phyloP scores from a whole-genome alignment of 2,113 vertebrate species.

The Acrocephalus kingi region DNA sequence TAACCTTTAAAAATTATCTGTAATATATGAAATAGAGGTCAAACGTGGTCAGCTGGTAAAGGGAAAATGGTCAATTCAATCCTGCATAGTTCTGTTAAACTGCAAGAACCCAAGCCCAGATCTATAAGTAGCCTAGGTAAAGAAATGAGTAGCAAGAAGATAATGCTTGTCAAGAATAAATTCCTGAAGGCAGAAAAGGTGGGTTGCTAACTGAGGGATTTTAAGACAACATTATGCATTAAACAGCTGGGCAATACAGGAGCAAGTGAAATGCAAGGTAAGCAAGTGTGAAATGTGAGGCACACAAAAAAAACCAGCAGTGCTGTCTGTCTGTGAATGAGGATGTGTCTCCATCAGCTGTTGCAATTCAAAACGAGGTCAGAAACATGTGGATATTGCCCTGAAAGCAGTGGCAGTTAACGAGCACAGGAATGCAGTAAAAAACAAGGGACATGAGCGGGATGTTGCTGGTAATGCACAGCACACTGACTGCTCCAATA shows the following conservation, averaged over 20 bases:
- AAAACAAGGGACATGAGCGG: not conserved
- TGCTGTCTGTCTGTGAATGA: not conserved
- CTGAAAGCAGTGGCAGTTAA: not conserved
- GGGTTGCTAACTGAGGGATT: not conserved
- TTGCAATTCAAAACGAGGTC: not conserved
- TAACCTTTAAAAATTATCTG: not conserved
- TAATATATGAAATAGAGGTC: not conserved
- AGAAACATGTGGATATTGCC: not conserved
- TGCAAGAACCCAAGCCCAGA: not conserved
- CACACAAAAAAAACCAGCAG: not conserved
- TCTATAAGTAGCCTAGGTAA: not conserved
- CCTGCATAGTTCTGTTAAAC: not conserved
- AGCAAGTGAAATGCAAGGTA: not conserved
- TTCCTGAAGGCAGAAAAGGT: not conserved
- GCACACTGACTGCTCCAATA: accelerated
- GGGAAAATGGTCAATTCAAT: not conserved
- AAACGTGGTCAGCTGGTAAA: not conserved
- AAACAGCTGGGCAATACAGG: not conserved
- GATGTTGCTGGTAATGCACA: not conserved
- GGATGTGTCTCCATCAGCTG: not conserved
- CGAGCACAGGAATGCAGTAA: not conserved
- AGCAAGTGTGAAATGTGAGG: not conserved
- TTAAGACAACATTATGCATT: not conserved
- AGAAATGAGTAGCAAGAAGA: not conserved
- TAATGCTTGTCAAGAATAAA: not conserved